Evolutionary conservation across 2,888 invertebrate species (phyloP).

Genomic region (Heteropelma amictum): DNA sequence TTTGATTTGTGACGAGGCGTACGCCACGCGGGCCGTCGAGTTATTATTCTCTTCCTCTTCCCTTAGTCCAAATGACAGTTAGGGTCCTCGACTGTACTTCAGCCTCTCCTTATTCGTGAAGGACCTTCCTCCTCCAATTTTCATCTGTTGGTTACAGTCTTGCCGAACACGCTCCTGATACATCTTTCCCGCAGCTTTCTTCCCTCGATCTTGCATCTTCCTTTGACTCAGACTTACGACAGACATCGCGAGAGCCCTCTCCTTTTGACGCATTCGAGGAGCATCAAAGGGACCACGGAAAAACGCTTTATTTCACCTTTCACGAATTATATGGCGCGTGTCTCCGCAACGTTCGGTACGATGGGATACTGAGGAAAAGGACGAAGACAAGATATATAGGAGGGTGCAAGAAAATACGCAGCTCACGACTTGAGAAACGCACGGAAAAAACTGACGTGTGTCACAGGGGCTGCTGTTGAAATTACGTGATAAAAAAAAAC

Average conservation of each 20-base stretch:
- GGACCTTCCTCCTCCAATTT: conserved; percentile 24
- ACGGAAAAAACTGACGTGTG: neutral
- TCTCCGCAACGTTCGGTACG: conserved; percentile 53
- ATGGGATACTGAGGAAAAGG: neutral
- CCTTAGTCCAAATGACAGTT: neutral
- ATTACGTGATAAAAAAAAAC: neutral
- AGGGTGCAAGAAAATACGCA: neutral
- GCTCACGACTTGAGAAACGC: neutral
- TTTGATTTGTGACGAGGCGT: conserved; percentile 69
- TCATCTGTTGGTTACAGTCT: conserved; percentile 32
- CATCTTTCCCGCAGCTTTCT: conserved; percentile 24
- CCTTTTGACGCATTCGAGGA: neutral
- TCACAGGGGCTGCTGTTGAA: neutral
- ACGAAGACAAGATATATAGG: neutral
- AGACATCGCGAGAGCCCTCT: neutral
- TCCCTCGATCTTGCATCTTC: conserved; percentile 1
- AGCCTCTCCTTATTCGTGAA: conserved; percentile 9
- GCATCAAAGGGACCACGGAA: too few relatives aligned
- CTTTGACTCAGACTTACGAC: neutral
- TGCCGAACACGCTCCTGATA: conserved; percentile 25
- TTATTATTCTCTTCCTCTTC: conserved; percentile 3
- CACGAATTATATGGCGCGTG: conserved; percentile 71
- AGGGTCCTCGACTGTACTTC: conserved; percentile 1
- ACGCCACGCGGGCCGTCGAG: conserved; percentile 60
- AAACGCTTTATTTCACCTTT: conserved; percentile 56